Evolutionary conservation across 2,888 invertebrate genomes (phyloP).

Genomic region (Drosophila meridionalis): DNA sequence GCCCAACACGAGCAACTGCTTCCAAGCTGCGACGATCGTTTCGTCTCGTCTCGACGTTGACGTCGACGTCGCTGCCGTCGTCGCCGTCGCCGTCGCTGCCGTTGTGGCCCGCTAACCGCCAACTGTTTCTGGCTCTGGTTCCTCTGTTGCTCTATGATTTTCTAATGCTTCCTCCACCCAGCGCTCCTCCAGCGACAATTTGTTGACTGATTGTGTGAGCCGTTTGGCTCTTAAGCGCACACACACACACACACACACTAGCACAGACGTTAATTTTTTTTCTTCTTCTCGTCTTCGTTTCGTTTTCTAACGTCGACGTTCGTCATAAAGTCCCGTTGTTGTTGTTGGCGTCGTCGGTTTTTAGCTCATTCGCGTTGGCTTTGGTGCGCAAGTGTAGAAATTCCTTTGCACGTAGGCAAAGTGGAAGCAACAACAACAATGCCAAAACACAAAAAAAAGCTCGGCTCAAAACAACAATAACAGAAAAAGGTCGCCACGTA

Average conservation of each 20-base stretch:
- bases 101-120: slow-evolving; percentile 61
- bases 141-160: slow-evolving; percentile 67
- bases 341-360: slow-evolving; percentile 49
- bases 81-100: slow-evolving; percentile 13
- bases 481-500: slow-evolving; percentile 63
- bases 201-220: slow-evolving; percentile 60
- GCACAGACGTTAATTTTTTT: slow-evolving; percentile 45
- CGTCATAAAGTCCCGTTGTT: slow-evolving; percentile 80
- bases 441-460: slow-evolving; percentile 54
- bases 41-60: slow-evolving; percentile 24
- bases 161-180: slow-evolving; percentile 66
- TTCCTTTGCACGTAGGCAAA: slow-evolving; percentile 78
- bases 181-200: slow-evolving; percentile 62
- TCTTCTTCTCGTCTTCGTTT: slow-evolving; percentile 66
- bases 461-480: slow-evolving; percentile 49
- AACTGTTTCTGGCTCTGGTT: slow-evolving; percentile 65
- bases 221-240: slow-evolving; percentile 34
- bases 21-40: slow-evolving; percentile 40
- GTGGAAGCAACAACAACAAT: slow-evolving; percentile 19
- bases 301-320: slow-evolving; percentile 69
- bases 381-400: slow-evolving; percentile 73
- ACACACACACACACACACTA: slow-evolving; percentile 24
- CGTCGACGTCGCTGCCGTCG: not conserved
- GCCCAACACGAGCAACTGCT: slow-evolving; percentile 30
- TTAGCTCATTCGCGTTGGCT: slow-evolving; percentile 57